A percentile compares a stretch with the other conserved stretches of the same genome.
Conservation (phyloP, 2,113 vertebrate genomes). For the Strix uralensis region DNA sequence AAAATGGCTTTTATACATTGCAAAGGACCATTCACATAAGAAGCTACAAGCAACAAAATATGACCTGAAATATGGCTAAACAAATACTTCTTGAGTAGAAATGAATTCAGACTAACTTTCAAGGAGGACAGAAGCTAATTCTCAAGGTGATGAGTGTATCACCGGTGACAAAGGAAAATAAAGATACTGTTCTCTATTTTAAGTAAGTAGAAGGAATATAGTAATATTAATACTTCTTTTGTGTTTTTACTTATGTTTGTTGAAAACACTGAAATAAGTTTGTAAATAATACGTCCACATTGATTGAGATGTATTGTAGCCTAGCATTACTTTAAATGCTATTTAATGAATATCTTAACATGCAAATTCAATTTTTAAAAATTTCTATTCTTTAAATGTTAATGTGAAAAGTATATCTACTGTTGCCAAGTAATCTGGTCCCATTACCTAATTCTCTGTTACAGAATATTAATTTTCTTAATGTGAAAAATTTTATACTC, state of each 20-base stretch:
- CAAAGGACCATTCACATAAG: not conserved
- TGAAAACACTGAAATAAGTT: not conserved
- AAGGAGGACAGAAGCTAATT: not conserved
- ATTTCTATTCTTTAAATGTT: not conserved
- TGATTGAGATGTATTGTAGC: not conserved
- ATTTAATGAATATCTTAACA: not conserved
- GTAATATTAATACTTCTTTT: not conserved
- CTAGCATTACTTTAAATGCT: not conserved
- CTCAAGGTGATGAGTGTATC: not conserved
- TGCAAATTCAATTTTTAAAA: accelerated
- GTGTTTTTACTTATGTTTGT: not conserved
- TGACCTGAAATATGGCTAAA: not conserved
- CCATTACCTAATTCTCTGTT: not conserved
- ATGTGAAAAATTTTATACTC: not conserved
- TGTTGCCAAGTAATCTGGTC: not conserved
- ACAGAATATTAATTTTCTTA: not conserved
- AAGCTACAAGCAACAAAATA: not conserved
- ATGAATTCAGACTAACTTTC: not conserved
- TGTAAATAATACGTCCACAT: not conserved
- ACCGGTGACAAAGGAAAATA: not conserved
- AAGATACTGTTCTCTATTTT: not conserved
- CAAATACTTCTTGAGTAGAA: not conserved
- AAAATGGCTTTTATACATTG: not conserved
- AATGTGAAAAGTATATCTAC: not conserved
- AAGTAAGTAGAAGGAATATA: not conserved